These are phyloP conservation scores for Orthonevra nobilis DNA, from an alignment of 2,888 invertebrate genomes.

Conservation along the genomic window DNA sequence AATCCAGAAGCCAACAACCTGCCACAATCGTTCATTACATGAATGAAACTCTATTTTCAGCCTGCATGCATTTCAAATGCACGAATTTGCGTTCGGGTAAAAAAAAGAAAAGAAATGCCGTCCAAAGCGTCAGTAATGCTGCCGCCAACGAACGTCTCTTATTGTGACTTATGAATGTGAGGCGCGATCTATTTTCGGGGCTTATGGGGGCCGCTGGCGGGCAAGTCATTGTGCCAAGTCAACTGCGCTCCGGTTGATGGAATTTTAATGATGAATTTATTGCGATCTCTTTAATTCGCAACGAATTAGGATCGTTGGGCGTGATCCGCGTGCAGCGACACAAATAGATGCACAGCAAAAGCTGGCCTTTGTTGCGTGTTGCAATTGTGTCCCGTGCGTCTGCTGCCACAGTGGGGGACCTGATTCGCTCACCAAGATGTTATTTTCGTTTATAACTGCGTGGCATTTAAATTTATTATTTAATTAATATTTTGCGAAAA, in stretches of 20 bases:
- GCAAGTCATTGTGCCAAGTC: slow-evolving; percentile 53
- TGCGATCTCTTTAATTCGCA: slow-evolving; percentile 67
- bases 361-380: background rate
- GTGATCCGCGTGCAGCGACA: slow-evolving; percentile 44
- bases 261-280: slow-evolving; percentile 71
- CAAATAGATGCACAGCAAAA: slow-evolving; percentile 45
- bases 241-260: slow-evolving; percentile 60
- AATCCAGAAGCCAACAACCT: slow-evolving; percentile 71
- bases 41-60: slow-evolving; percentile 65
- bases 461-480: slow-evolving; percentile 55
- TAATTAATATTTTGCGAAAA: slow-evolving; percentile 57
- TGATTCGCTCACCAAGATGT: slow-evolving; percentile 19
- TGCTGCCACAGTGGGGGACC: slow-evolving; percentile 19
- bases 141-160: slow-evolving; percentile 17
- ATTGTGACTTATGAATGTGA: slow-evolving; percentile 66
- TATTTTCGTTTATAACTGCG: slow-evolving; percentile 5
- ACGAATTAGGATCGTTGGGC: slow-evolving; percentile 58
- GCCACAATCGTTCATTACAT: slow-evolving; percentile 69
- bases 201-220: slow-evolving; percentile 27
- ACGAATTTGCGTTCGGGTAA: slow-evolving; percentile 13
- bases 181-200: slow-evolving; percentile 49
- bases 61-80: slow-evolving; percentile 26
- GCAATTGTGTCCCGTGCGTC: slow-evolving; percentile 12
- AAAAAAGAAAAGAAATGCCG: background rate
- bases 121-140: no score